These are phyloP conservation scores for Drosophila paracracens DNA, from an alignment of 2,888 invertebrate genomes.

Conservation along the genomic window DNA sequence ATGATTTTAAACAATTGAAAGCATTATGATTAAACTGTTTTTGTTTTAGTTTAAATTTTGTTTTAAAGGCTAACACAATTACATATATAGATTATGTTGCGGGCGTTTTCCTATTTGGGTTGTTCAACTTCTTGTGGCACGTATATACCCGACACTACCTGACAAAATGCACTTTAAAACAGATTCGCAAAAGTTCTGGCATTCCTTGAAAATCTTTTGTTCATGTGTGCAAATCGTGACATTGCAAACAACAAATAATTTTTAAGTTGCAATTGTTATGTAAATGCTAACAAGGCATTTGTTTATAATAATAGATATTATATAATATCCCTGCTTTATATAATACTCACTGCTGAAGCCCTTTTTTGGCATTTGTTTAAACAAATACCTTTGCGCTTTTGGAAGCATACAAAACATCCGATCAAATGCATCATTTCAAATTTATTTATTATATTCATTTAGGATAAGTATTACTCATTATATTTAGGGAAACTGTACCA, in stretches of 20 bases:
- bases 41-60: constrained; percentile 3
- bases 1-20: constrained; percentile 53
- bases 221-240: constrained; percentile 55
- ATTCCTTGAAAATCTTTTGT: constrained; percentile 12
- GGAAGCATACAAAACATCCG: background rate
- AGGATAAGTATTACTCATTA: background rate
- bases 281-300: background rate
- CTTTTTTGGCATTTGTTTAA: background rate
- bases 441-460: background rate
- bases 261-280: background rate
- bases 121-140: constrained; percentile 4
- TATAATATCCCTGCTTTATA: background rate
- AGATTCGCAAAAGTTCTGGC: constrained; percentile 22
- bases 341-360: background rate
- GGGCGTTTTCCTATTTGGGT: constrained; percentile 25
- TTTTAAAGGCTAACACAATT: background rate
- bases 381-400: background rate
- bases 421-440: background rate
- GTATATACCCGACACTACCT: constrained; percentile 28
- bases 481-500: background rate
- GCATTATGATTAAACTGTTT: constrained; percentile 5
- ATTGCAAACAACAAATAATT: constrained; percentile 19
- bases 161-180: constrained; percentile 44
- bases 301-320: background rate
- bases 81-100: constrained; percentile 9